Conservation (phyloP, 2,888 invertebrate genomes). For the Acanthosepion esculentum region DNA sequence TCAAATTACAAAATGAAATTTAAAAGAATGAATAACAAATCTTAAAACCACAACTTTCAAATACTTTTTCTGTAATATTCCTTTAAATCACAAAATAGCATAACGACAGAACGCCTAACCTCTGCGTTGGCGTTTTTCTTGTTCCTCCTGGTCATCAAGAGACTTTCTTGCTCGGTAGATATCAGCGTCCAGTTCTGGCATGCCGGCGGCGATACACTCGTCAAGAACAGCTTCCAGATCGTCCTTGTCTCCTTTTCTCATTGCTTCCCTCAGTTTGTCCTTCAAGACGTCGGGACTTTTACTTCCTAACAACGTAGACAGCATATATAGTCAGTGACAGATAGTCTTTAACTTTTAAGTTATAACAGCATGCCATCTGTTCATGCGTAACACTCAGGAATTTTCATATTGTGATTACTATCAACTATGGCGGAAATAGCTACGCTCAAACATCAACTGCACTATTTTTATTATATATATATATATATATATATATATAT, state of each 20-base stretch:
- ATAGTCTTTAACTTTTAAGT: neutral
- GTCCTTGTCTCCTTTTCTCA: neutral
- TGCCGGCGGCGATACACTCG: slow-evolving; percentile 24
- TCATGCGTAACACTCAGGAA: neutral
- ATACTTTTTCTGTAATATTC: no score
- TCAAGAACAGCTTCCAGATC: slow-evolving; percentile 1
- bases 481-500: no score
- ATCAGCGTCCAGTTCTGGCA: slow-evolving; percentile 38
- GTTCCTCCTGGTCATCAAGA: neutral
- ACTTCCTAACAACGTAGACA: neutral
- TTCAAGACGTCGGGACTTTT: slow-evolving; percentile 41
- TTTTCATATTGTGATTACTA: no score
- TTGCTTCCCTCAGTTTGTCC: neutral
- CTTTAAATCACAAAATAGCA: no score
- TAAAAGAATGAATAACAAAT: no score
- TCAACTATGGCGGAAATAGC: no score
- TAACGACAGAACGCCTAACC: neutral
- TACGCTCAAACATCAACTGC: no score
- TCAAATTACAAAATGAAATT: no score
- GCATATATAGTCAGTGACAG: neutral
- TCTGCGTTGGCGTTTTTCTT: neutral
- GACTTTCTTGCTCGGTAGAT: neutral
- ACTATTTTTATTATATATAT: no score
- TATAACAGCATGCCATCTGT: neutral
- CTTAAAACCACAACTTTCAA: no score